Evolutionary conservation across 2,113 vertebrate genomes (phyloP).

Genomic region (Bathybates hornii): DNA sequence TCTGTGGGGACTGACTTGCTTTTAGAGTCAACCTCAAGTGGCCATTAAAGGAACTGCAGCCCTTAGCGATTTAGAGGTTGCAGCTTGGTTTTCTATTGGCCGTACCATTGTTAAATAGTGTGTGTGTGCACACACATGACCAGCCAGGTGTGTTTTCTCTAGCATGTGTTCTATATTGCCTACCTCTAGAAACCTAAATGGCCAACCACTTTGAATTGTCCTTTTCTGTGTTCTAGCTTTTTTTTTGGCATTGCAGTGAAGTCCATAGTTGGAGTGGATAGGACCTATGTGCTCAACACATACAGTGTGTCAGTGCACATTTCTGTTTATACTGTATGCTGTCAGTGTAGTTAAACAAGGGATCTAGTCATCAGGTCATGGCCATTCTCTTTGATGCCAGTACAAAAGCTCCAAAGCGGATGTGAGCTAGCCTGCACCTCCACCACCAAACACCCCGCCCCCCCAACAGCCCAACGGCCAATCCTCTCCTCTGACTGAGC

Average conservation of each 20-base stretch:
- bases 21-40: neutral
- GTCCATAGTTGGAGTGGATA: neutral
- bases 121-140: neutral
- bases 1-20: neutral
- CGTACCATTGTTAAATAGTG: neutral
- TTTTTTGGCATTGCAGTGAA: neutral
- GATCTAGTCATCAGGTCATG: slow-evolving; percentile 18
- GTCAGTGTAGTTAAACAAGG: slow-evolving; percentile 27
- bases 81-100: neutral
- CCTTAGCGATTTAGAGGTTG: neutral
- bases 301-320: neutral
- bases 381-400: slow-evolving; percentile 41
- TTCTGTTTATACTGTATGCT: slow-evolving; percentile 4
- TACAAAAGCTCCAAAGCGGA: slow-evolving; percentile 51
- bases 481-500: slow-evolving; percentile 46
- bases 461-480: neutral
- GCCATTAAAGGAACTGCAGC: neutral
- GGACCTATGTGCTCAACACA: neutral
- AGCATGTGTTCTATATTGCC: neutral
- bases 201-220: neutral
- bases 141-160: neutral
- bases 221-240: neutral
- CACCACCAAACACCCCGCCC: neutral
- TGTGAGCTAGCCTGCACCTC: slow-evolving; percentile 32
- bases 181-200: neutral